Base-by-base conservation (phyloP, 2,113 vertebrate genomes). In the Erinaceus europaeus region DNA sequence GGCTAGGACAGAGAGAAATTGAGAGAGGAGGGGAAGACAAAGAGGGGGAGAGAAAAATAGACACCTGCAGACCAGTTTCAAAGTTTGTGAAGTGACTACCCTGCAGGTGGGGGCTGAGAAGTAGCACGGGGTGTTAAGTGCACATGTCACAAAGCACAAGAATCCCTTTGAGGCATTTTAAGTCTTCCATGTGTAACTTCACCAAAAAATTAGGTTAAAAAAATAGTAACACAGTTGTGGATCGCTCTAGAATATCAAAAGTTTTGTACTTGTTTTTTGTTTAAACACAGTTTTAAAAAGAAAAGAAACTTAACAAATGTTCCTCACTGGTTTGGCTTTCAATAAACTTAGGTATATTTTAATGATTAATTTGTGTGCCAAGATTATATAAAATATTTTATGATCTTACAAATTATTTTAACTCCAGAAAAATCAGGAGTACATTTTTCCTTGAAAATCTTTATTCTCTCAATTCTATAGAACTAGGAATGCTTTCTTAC, bases 81-180 rank as follows among this genome's bases (percentile, higher is more conserved):
- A n/a, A n/a, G n/a, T n/a, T n/a, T n/a, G n/a, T n/a, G n/a, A n/a
- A n/a, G n/a, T n/a, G n/a, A n/a, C n/a, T n/a, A n/a, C n/a, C n/a
- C n/a, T n/a, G 57, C 86, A 52, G 87, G 94, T 88, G 91, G 91
- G 94, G 48, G n/a, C 29, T 17, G 13, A 5, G n/a, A 90, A 86
- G 83, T n/a, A n/a, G n/a, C n/a, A 52, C 48, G 55, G 23, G 11
- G 71, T 87, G 77, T 95, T 92, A 91, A 84, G 84, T 84, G 52
- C 84, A 94, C 72, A 64, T 81, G n/a, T 94, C 90, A 78, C 92
- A 92, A 95, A 94, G 88, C 92, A 89, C 82, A 90, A 84, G 81
- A 86, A 92, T 94, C 96, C 91, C 95, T 97, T 96, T 86, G 94
- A 93, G n/a, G n/a, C n/a, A n/a, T n/a, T n/a, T n/a, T n/a, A 95